Evolutionary conservation across 2,113 vertebrate genomes (phyloP), one percentile per base, ranked within the genome.

Genomic region (Psittacula cyanocephala): DNA sequence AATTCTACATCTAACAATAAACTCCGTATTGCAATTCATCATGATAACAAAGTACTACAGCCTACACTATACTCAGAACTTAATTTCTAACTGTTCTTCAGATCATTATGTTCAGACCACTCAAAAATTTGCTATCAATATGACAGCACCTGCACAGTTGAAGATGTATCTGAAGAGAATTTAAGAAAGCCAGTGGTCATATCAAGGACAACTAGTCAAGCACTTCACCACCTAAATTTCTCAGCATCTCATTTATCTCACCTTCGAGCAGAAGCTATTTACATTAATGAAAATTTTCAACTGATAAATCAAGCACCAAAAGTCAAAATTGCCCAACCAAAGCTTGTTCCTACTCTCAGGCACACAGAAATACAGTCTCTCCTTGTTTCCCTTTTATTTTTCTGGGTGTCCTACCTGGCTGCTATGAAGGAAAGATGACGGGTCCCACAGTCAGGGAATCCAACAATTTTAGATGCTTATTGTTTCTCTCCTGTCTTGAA

Each of bases 1-100:
- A 97, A 96, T 70, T 37, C 82, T 78, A 82, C 79, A 86, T 95
- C 49, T 81, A 96, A 96, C 92, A 94, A 94, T 94, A 91, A 94
- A 81, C 62, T 86, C 89, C 49, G 8, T 46, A 88, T 65, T 18
- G 1, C 35, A 86, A 76, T 81, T 86, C 47, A 63, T 55, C 49
- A 59, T 57, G 39, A 78, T 82, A 94, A 91, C 25, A 0, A 84
- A 81, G 29, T 52, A 71, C 33, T 78, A 31, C 7, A 79, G 81
- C n/a, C 22, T 84, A 95, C 41, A 52, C 19, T 41, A 64, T 14
- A 49, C 47, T 44, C 57, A 62, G 76, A 87, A 93, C n/a, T 68
- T 41, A 78, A 28, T 83, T 88, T 75, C 31, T 37, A 82, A 76
- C 31, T 1, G 3, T 37, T 62, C 72, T 57, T 63, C 64, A 31